phyloP scores from a whole-genome alignment of 1,140 invertebrate species.

The Drepana arcuata region DNA sequence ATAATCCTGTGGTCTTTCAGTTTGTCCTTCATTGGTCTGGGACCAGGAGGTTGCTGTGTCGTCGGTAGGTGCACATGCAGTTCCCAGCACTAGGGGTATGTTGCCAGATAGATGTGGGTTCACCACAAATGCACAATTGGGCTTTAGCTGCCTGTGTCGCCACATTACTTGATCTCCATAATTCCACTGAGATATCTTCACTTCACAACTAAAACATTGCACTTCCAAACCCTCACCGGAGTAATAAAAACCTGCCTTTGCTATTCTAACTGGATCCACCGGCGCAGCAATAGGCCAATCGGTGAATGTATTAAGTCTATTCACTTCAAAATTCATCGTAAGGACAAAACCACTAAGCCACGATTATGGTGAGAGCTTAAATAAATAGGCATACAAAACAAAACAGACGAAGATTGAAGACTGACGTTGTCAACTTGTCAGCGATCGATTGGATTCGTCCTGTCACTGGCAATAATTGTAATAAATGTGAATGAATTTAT shows the following conservation, averaged over 20 bases:
- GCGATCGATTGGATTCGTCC: too few species aligned
- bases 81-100: conserved; percentile 65
- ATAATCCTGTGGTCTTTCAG: conserved; percentile 26
- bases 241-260: conserved; percentile 88
- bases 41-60: conserved; percentile 7
- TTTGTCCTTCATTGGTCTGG: conserved; percentile 14
- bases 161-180: conserved; percentile 81
- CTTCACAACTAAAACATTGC: conserved; percentile 82
- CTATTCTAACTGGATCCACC: conserved; percentile 77
- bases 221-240: conserved; percentile 78
- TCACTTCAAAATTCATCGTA: conserved; percentile 79
- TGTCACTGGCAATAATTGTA: too few species aligned
- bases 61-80: conserved; percentile 22
- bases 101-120: conserved; percentile 77
- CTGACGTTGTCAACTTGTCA: too few species aligned
- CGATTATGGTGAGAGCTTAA: too few species aligned
- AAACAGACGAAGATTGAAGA: too few species aligned
- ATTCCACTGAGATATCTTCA: conserved; percentile 82
- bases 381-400: too few species aligned
- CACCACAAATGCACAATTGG: conserved; percentile 81
- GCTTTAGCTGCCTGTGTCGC: conserved; percentile 75
- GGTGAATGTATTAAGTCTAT: conserved; percentile 78
- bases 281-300: conserved; percentile 80
- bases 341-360: conserved; percentile 1
- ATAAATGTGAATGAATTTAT: too few species aligned